Evolutionary conservation across 2,113 vertebrate genomes (phyloP).

Genomic region (Phalacrocorax brasilianus): DNA sequence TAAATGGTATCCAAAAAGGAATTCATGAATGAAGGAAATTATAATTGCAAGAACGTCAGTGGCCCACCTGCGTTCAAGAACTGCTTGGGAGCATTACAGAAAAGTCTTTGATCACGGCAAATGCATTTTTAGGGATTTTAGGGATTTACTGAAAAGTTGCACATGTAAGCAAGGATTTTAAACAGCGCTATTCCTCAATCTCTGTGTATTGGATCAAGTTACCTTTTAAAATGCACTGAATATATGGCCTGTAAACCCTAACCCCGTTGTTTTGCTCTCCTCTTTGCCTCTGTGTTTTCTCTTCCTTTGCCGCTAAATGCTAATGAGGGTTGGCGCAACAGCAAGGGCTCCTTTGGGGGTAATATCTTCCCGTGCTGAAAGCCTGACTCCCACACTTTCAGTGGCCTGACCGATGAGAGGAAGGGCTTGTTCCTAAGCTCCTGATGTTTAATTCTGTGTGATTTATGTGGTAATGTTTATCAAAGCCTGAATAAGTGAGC

Average conservation of each 20-base stretch:
- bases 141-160: neutral
- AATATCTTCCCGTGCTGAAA: neutral
- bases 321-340: neutral
- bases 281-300: neutral
- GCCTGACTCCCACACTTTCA: neutral
- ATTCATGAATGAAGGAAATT: neutral
- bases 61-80: neutral
- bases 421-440: neutral
- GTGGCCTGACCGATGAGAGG: neutral
- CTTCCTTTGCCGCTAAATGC: neutral
- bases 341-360: neutral
- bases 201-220: neutral
- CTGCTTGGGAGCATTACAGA: neutral
- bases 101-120: neutral
- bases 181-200: neutral
- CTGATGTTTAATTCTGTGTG: neutral
- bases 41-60: neutral
- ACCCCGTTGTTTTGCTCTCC: neutral
- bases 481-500: neutral
- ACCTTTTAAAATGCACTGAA: neutral
- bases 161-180: neutral
- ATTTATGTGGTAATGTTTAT: neutral
- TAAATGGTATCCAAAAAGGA: neutral
- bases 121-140: neutral
- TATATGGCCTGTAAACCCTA: neutral